Conservation (phyloP, 2,113 vertebrate species). For the Channa argus region DNA sequence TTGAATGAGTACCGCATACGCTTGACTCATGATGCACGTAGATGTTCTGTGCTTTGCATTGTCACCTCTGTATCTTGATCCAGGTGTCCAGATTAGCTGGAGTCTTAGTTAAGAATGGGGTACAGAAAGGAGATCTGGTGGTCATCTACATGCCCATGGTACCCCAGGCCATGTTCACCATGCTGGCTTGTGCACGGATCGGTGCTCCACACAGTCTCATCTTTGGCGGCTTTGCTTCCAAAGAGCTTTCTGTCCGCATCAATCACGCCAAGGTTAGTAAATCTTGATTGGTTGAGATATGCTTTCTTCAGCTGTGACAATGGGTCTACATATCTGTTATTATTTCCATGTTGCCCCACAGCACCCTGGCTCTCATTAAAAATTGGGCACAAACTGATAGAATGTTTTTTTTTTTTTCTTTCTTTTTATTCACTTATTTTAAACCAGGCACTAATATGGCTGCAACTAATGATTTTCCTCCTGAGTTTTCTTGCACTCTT, state of each 20-base stretch:
- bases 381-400: neutral
- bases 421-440: neutral
- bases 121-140: conserved; percentile 91
- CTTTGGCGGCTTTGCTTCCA: conserved; percentile 97
- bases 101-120: conserved; percentile 89
- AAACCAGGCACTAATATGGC: neutral
- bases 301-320: neutral
- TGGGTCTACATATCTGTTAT: neutral
- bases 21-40: neutral
- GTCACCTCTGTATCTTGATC: neutral
- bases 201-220: conserved; percentile 97
- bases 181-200: conserved; percentile 95
- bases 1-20: neutral
- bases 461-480: neutral
- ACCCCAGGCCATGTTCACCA: conserved; percentile 93
- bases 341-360: neutral
- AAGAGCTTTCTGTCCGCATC: conserved; percentile 92
- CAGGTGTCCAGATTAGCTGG: conserved; percentile 94
- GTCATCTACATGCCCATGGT: conserved; percentile 99
- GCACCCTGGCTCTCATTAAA: neutral
- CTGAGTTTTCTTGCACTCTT: neutral
- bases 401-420: neutral
- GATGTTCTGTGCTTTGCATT: neutral
- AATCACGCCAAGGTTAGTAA: conserved; percentile 92
- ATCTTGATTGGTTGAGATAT: neutral